Conservation (phyloP, 53 echinoderm and acorn worm genomes). For the Patiria pectinifera region DNA sequence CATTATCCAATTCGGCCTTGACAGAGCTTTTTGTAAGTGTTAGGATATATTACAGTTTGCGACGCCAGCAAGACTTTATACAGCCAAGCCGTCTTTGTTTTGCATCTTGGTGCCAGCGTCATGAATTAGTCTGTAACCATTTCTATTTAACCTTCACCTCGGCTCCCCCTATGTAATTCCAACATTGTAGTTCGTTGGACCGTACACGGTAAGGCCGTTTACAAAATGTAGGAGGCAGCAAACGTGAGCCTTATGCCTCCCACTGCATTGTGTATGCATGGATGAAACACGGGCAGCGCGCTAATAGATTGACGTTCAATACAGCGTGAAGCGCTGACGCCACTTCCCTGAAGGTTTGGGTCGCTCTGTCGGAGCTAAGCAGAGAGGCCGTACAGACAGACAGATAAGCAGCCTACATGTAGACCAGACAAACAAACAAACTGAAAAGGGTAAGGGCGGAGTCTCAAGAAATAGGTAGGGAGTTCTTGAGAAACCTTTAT, state of each 20-base stretch:
- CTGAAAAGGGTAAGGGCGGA: neutral
- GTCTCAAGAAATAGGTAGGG: neutral
- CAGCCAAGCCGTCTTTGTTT: neutral
- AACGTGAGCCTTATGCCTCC: neutral
- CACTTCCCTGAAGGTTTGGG: constrained; percentile 36
- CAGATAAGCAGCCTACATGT: neutral
- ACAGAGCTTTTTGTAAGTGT: neutral
- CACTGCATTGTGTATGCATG: constrained; percentile 62
- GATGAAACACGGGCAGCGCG: constrained; percentile 35
- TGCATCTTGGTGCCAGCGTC: neutral
- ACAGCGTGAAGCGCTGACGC: constrained; percentile 60
- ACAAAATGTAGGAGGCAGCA: neutral
- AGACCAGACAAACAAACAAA: neutral
- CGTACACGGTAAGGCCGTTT: constrained; percentile 14
- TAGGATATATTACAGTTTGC: neutral
- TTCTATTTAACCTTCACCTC: constrained; percentile 56
- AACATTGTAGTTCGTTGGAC: constrained; percentile 23
- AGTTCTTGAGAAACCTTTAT: neutral
- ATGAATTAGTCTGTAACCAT: constrained; percentile 28
- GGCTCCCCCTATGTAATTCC: constrained; percentile 18
- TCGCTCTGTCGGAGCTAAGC: neutral
- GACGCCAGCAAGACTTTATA: neutral
- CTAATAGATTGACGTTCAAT: constrained; percentile 63
- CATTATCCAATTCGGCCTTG: too few species aligned
- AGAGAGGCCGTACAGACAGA: constrained; percentile 1